Evolutionary conservation across 2,113 vertebrate species (phyloP).

Genomic region (Reinhardtius hippoglossoides): DNA sequence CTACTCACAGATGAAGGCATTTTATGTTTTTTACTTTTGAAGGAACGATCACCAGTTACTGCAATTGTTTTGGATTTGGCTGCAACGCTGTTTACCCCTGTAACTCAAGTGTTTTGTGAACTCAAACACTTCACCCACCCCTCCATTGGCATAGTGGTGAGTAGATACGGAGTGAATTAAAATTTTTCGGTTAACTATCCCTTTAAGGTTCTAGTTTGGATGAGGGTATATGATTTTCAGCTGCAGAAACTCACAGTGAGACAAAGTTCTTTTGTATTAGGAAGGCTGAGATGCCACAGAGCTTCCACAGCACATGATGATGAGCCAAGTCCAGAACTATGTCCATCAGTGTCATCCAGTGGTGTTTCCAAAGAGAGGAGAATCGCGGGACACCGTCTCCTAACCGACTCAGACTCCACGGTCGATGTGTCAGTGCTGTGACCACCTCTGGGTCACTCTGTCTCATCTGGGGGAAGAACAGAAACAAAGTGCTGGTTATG

Average conservation of each 20-base stretch:
- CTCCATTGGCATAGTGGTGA: too few relatives aligned
- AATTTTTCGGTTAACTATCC: too few relatives aligned
- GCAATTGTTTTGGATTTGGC: too few relatives aligned
- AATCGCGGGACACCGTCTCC: slow-evolving; percentile 88
- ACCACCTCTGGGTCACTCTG: slow-evolving; percentile 90
- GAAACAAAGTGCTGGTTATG: background rate
- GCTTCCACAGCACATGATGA: slow-evolving; percentile 90
- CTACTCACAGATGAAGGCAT: too few relatives aligned
- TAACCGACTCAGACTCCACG: slow-evolving; percentile 89
- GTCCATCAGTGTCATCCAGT: slow-evolving; percentile 84
- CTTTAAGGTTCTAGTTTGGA: background rate
- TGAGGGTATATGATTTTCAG: background rate
- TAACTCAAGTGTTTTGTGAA: too few relatives aligned
- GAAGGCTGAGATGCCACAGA: slow-evolving; percentile 93
- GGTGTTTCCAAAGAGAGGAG: slow-evolving; percentile 83
- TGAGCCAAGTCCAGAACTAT: slow-evolving; percentile 90
- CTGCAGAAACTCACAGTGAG: slow-evolving; percentile 87
- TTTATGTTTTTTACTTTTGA: too few relatives aligned
- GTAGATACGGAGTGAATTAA: too few relatives aligned
- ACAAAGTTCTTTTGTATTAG: slow-evolving; percentile 93
- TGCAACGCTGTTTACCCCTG: too few relatives aligned
- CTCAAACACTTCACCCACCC: too few relatives aligned
- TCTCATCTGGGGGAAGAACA: slow-evolving; percentile 86
- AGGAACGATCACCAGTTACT: too few relatives aligned
- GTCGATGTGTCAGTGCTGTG: slow-evolving; percentile 92